These are phyloP conservation scores for Tyrannus savana DNA, from an alignment of 2,113 vertebrate species.

Conservation along the genomic window DNA sequence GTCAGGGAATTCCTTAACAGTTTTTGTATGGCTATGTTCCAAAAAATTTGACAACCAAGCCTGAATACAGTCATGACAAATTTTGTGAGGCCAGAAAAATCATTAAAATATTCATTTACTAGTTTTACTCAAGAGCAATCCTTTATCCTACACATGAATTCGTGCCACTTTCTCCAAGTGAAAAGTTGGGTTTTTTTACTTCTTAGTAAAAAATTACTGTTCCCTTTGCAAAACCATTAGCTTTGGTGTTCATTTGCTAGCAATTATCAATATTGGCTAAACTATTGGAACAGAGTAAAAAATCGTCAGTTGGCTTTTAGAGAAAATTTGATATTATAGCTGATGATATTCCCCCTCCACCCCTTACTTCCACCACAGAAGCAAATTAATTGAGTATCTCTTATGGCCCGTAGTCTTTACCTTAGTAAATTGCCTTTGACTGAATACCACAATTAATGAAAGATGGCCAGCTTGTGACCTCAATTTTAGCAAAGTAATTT, in stretches of 20 bases:
- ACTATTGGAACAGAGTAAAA: background rate
- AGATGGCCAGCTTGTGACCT: background rate
- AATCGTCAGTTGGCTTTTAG: background rate
- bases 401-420: background rate
- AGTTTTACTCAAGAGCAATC: background rate
- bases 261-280: background rate
- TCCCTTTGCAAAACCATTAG: background rate
- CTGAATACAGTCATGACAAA: slow-evolving; percentile 33
- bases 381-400: background rate
- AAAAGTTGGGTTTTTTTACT: background rate
- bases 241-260: background rate
- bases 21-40: slow-evolving; percentile 30
- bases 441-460: background rate
- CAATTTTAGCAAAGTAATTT: background rate
- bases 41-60: slow-evolving; percentile 37
- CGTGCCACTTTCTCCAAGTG: background rate
- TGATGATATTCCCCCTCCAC: background rate
- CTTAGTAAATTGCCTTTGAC: background rate
- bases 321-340: background rate
- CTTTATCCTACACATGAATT: background rate
- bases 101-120: slow-evolving; percentile 11
- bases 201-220: background rate
- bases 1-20: slow-evolving; percentile 32
- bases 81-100: slow-evolving; percentile 47
- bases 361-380: background rate